Conservation (phyloP, 2,797 vertebrate species). For the Pipistrellus kuhlii region DNA sequence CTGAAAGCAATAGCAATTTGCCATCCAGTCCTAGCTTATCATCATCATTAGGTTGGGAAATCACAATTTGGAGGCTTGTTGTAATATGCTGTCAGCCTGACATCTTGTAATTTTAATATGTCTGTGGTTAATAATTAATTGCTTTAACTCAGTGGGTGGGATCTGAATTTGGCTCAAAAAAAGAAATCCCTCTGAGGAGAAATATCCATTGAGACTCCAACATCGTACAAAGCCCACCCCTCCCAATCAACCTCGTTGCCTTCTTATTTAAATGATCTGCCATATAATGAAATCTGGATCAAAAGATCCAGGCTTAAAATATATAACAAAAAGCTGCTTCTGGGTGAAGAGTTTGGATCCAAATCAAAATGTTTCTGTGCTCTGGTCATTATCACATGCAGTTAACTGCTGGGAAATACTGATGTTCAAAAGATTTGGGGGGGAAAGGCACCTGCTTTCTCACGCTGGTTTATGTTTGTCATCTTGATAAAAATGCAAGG, state of each 20-base stretch:
- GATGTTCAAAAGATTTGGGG: slow-evolving; percentile 86
- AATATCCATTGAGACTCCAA: slow-evolving; percentile 72
- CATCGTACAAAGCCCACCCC: slow-evolving; percentile 62
- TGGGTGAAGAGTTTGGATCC: slow-evolving; percentile 80
- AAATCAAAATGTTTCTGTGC: slow-evolving; percentile 83
- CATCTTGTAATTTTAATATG: slow-evolving; percentile 79
- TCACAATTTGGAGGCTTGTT: slow-evolving; percentile 58
- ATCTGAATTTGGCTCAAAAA: slow-evolving; percentile 77
- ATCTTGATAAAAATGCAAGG: slow-evolving; percentile 88
- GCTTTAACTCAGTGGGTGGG: slow-evolving; percentile 77
- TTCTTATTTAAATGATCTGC: slow-evolving; percentile 83
- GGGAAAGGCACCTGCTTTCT: slow-evolving; percentile 88
- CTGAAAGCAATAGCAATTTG: slow-evolving; percentile 75
- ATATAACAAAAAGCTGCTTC: slow-evolving; percentile 81
- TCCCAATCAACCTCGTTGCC: slow-evolving; percentile 49
- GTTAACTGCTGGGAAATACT: slow-evolving; percentile 86
- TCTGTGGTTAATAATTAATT: slow-evolving; percentile 80
- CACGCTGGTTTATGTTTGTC: slow-evolving; percentile 86
- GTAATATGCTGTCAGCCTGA: slow-evolving; percentile 62
- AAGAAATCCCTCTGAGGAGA: slow-evolving; percentile 73
- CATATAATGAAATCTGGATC: slow-evolving; percentile 82
- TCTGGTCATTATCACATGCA: slow-evolving; percentile 78
- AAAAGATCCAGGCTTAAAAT: slow-evolving; percentile 80
- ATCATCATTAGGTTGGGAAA: slow-evolving; percentile 72
- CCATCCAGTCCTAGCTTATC: slow-evolving; percentile 66